These are phyloP conservation scores for Halictus rubicundus DNA, from an alignment of 1,140 invertebrate genomes.

Conservation along the genomic window DNA sequence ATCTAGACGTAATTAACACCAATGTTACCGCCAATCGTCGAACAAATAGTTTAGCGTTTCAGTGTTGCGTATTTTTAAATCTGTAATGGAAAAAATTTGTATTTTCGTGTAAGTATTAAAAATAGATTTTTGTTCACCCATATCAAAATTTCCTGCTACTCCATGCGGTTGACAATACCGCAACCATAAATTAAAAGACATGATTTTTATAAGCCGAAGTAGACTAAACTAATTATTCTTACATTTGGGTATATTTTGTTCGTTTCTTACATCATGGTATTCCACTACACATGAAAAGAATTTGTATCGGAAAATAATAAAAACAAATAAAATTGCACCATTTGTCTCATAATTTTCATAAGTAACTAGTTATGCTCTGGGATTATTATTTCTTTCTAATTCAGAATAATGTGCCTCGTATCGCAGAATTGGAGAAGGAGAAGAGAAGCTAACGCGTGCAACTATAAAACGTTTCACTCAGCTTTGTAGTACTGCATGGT, in stretches of 20 bases:
- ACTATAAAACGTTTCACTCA: conserved; percentile 29
- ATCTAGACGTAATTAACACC: conserved; percentile 41
- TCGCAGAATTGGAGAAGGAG: conserved; percentile 26
- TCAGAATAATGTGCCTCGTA: conserved; percentile 37
- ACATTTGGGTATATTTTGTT: neutral
- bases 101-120: neutral
- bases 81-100: conserved; percentile 18
- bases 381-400: conserved; percentile 57
- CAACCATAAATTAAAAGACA: neutral
- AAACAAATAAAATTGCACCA: conserved; percentile 69
- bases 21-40: conserved; percentile 14
- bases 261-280: neutral
- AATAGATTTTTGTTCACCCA: no score
- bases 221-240: conserved; percentile 20
- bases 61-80: neutral
- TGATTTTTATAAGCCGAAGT: neutral
- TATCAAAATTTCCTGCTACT: neutral
- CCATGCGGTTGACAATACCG: neutral
- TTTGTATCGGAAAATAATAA: conserved; percentile 14
- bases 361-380: conserved; percentile 69
- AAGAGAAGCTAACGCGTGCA: neutral
- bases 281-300: conserved; percentile 21
- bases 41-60: conserved; percentile 16
- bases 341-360: conserved; percentile 55
- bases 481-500: conserved; percentile 35